Conservation (phyloP, 1,140 invertebrate genomes). For the Cydia fagiglandana region DNA sequence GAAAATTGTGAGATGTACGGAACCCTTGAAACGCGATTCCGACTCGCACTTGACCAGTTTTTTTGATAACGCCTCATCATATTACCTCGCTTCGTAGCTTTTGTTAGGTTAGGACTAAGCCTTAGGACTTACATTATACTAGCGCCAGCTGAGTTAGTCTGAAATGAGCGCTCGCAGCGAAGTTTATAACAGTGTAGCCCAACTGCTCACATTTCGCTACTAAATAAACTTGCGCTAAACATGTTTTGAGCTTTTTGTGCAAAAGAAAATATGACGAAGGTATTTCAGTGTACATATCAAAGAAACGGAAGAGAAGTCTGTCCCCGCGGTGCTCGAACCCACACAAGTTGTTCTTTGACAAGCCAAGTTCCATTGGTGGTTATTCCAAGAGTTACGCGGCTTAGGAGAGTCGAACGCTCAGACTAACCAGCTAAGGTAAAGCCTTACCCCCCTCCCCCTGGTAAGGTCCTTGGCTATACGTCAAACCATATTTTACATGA, state of each 20-base stretch:
- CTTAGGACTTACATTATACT: no score
- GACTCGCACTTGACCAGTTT: no score
- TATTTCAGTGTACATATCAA: conserved; percentile 37
- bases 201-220: conserved; percentile 30
- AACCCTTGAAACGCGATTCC: no score
- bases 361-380: conserved; percentile 40
- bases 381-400: neutral
- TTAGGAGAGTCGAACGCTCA: neutral
- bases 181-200: conserved; percentile 41
- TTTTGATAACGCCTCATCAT: no score
- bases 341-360: conserved; percentile 48
- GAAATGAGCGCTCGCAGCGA: conserved; percentile 7
- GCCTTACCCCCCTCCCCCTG: neutral
- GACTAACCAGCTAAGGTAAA: neutral
- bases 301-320: conserved; percentile 35
- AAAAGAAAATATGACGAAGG: conserved; percentile 44
- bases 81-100: no score
- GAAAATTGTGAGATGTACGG: no score
- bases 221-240: conserved; percentile 44
- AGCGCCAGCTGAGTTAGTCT: no score
- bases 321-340: conserved; percentile 39
- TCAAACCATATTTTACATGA: neutral
- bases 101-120: no score
- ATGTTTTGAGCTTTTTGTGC: conserved; percentile 40
- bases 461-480: neutral